A percentile compares a stretch with the other conserved stretches of the same genome.
Conservation (phyloP, 2,797 vertebrate genomes). For the Sebastolobus alascanus region DNA sequence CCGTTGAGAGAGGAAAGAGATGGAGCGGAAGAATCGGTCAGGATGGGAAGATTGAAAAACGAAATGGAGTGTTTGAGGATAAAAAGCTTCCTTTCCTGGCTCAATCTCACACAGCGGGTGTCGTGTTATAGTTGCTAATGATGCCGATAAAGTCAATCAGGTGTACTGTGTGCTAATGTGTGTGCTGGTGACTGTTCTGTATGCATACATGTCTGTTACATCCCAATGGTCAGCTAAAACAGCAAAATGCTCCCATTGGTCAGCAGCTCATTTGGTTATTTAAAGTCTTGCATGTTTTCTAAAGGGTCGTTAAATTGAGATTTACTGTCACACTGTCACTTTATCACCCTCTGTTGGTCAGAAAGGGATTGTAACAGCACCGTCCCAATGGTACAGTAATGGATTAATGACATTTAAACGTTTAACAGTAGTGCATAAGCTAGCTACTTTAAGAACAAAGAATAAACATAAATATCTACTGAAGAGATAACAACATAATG, state of each 20-base stretch:
- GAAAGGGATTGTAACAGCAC: background rate
- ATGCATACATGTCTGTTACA: background rate
- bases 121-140: slow-evolving; percentile 36
- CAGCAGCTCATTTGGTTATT: slow-evolving; percentile 9
- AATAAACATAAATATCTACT: background rate
- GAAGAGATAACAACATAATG: background rate
- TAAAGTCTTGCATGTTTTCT: background rate
- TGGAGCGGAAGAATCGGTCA: slow-evolving; percentile 43
- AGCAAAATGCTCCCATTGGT: background rate
- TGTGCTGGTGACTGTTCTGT: background rate
- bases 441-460: background rate
- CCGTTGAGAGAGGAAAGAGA: slow-evolving; percentile 34
- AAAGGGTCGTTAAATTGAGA: background rate
- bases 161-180: background rate
- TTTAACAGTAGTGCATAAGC: background rate
- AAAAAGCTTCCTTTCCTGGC: slow-evolving; percentile 17
- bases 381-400: background rate
- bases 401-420: background rate
- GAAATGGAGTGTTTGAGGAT: slow-evolving; percentile 12
- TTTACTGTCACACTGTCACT: background rate
- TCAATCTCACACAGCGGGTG: slow-evolving; percentile 14
- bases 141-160: slow-evolving; percentile 28
- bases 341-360: background rate
- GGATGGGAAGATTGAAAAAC: slow-evolving; percentile 32
- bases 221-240: background rate